phyloP scores from a whole-genome alignment of 92 coral and sea anemone genomes.

The Actinostola sp. region DNA sequence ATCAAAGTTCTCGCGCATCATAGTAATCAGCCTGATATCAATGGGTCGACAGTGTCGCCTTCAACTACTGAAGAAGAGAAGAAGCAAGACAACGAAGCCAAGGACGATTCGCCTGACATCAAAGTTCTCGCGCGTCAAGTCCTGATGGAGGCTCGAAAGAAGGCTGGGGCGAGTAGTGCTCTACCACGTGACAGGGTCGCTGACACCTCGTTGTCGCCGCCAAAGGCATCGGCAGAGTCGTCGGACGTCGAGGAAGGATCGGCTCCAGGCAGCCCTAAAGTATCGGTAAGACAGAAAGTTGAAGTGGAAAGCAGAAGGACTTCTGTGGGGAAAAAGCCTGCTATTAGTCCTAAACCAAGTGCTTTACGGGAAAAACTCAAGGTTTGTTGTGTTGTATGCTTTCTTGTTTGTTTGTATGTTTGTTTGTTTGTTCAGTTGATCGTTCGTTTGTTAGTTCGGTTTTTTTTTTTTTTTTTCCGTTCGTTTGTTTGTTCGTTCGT shows the following conservation, averaged over 20 bases:
- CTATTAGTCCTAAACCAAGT: slow-evolving; percentile 20
- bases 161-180: slow-evolving; percentile 86
- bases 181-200: slow-evolving; percentile 82
- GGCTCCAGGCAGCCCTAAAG: neutral
- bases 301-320: slow-evolving; percentile 6
- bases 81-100: slow-evolving; percentile 14
- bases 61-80: neutral
- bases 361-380: slow-evolving; percentile 23
- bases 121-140: slow-evolving; percentile 87
- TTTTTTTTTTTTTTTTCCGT: too few relatives aligned
- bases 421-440: neutral
- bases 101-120: slow-evolving; percentile 62
- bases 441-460: neutral
- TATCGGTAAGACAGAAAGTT: neutral
- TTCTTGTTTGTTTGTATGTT: neutral
- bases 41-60: neutral
- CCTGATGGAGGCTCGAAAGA: slow-evolving; percentile 92
- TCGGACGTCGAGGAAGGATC: neutral
- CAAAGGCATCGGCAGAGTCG: slow-evolving; percentile 4
- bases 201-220: slow-evolving; percentile 32
- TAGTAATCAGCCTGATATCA: slow-evolving; percentile 3
- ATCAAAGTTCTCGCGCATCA: too few relatives aligned
- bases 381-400: neutral
- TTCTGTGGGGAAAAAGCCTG: slow-evolving; percentile 22
- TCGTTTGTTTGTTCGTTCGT: neutral